Evolutionary conservation across 2,888 invertebrate species (phyloP).

Genomic region (Orchesella flavescens): DNA sequence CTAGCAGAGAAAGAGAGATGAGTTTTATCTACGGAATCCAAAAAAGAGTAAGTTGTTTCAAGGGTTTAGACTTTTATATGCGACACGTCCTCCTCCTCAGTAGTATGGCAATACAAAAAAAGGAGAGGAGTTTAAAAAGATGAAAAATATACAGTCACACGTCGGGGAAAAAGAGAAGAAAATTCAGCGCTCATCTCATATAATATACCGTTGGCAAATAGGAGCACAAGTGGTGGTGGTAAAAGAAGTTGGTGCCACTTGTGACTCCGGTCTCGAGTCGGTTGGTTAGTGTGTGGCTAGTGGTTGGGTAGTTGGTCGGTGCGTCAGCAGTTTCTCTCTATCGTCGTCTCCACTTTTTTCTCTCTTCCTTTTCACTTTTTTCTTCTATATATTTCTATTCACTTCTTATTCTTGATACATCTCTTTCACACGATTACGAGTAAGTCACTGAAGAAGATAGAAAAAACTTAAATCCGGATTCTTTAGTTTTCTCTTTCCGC

Average conservation of each 20-base stretch:
- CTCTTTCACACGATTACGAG: conserved; percentile 25
- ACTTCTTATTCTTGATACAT: background rate
- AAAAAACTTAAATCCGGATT: conserved; percentile 33
- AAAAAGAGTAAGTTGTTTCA: background rate
- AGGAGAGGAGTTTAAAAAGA: conserved; percentile 5
- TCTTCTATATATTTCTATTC: background rate
- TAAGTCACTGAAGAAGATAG: conserved; percentile 28
- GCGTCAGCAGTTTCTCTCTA: conserved; percentile 56
- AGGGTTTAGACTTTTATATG: background rate
- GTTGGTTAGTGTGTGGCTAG: conserved; percentile 38
- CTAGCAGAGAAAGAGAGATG: conserved; percentile 26
- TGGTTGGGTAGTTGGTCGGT: conserved; percentile 41
- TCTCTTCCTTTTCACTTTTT: conserved; percentile 16
- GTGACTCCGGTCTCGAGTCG: conserved; percentile 45
- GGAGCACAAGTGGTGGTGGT: conserved; percentile 19
- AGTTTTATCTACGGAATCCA: conserved; percentile 10
- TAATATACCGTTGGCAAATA: conserved; percentile 50
- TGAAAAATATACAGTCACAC: conserved; percentile 23
- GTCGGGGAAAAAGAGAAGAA: conserved; percentile 24
- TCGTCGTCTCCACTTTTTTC: conserved; percentile 33
- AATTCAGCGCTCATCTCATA: conserved; percentile 40
- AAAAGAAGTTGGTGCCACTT: conserved; percentile 58
- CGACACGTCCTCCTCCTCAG: background rate
- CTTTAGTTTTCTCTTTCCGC: background rate
- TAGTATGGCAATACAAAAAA: background rate